Conservation (phyloP, 92 coral and sea anemone species). For the Plumapathes pennacea region DNA sequence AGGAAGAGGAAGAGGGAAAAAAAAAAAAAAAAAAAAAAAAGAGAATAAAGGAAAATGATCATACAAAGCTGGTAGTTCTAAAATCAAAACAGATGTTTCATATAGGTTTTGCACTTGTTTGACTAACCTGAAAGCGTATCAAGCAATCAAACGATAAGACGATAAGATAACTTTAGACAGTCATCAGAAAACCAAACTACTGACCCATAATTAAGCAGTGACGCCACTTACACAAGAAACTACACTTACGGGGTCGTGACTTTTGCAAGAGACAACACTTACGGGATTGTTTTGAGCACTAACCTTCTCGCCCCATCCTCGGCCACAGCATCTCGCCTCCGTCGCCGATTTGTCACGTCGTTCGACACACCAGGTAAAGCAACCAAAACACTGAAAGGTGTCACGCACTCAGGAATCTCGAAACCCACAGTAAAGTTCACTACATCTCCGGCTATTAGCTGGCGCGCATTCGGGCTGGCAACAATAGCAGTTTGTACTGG, state of each 20-base stretch:
- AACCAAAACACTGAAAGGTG: conserved; percentile 43
- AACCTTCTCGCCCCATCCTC: too few relatives aligned
- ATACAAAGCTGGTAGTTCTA: too few relatives aligned
- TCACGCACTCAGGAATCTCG: conserved; percentile 75
- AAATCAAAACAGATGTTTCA: too few relatives aligned
- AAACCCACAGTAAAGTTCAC: conserved; percentile 51
- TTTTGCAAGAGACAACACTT: too few relatives aligned
- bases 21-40: neutral
- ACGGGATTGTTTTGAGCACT: too few relatives aligned
- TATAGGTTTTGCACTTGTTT: too few relatives aligned
- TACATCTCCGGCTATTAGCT: conserved; percentile 67
- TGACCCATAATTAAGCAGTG: neutral
- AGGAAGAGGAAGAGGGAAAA: neutral
- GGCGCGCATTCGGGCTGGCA: conserved; percentile 44
- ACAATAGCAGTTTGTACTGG: conserved; percentile 46
- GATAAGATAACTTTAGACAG: too few relatives aligned
- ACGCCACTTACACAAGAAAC: neutral
- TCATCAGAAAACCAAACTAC: too few relatives aligned
- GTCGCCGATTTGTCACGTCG: conserved; percentile 34
- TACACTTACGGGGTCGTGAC: neutral
- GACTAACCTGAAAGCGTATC: too few relatives aligned
- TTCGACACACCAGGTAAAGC: conserved; percentile 57
- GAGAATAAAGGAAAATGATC: too few relatives aligned
- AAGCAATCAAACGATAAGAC: too few relatives aligned
- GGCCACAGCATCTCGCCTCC: conserved; percentile 50